Evolutionary conservation across 2,888 invertebrate genomes (phyloP).

Genomic region (Cryptus armator): DNA sequence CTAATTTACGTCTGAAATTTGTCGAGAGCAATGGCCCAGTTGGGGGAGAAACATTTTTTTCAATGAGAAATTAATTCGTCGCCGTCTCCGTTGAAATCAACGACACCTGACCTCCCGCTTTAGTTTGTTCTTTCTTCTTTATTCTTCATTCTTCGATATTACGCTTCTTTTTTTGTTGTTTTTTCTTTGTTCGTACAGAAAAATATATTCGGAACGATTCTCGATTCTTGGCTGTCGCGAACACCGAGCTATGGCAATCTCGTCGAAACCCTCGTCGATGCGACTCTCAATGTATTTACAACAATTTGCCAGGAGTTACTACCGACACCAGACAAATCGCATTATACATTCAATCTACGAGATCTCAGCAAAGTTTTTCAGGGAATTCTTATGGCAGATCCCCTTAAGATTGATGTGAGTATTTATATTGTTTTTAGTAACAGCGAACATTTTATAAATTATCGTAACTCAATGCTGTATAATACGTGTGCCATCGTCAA

Average conservation of each 20-base stretch:
- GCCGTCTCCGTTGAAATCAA: neutral
- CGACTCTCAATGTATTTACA: conserved; percentile 90
- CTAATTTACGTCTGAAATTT: neutral
- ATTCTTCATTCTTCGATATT: neutral
- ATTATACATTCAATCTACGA: conserved; percentile 95
- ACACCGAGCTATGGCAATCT: conserved; percentile 70
- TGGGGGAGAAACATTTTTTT: neutral
- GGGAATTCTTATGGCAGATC: conserved; percentile 91
- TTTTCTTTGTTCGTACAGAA: conserved; percentile 78
- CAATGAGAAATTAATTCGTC: conserved; percentile 17
- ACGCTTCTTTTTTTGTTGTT: neutral
- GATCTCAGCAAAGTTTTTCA: conserved; percentile 95
- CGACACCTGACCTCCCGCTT: neutral
- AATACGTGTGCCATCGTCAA: no score
- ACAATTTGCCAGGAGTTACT: conserved; percentile 90
- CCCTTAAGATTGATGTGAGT: conserved; percentile 87
- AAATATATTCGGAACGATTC: conserved; percentile 90
- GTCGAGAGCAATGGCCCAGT: neutral
- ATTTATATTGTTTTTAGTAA: neutral
- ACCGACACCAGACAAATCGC: conserved; percentile 95
- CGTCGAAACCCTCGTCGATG: conserved; percentile 87
- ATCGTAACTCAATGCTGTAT: no score
- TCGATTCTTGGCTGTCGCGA: conserved; percentile 89
- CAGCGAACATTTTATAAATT: conserved; percentile 80
- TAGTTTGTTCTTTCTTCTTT: neutral